Evolutionary conservation across 1,140 invertebrate genomes (phyloP), one percentile per base, ranked within the genome.

Genomic region (Carcinoscorpius rotundicauda): DNA sequence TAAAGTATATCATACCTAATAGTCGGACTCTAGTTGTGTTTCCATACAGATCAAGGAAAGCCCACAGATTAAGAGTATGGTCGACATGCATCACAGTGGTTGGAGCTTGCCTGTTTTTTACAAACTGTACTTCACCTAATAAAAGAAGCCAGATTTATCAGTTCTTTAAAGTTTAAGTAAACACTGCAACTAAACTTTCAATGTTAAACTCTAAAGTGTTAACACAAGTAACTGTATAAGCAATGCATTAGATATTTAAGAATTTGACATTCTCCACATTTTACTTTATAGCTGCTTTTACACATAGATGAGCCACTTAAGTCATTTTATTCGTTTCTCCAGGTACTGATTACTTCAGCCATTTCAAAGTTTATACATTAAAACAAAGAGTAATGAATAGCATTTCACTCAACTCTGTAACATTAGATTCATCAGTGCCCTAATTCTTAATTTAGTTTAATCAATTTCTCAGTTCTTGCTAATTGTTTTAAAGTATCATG

Each of bases 11-110:
- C 62, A 74, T 73, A 79, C 81, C 86, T 51, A 91, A 75, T 70
- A 88, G 82, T 67, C 87, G 82, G 6, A 98, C 86, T 70, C 88
- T 86, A 73, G 89, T 86, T 3, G 94, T 96, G 64, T 90, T 92
- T 0, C 94, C 95, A 73, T 96, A 97, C 0, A 98, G 85, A 75
- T 98, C 95, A 65, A 97, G 89, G 76, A 97, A 97, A 3, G 91
- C 88, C 93, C 93, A 98, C 0, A 98, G 76, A 71, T 86, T 82
- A 10, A 93, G 78, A 0, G 86, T 89, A 70, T 91, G 87, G 76
- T 98, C 94, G 1, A 97, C 92, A 76, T 97, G 90, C 88, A 98
- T 96, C 59, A 97, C 84, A 0, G 88, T 86, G 0, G 84, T 81
- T 0, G 88, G 82, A 1, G 84, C 79, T 0, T 86, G 85, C n/a